phyloP scores from a whole-genome alignment of 2,888 invertebrate species.

The Caenorhabditis sinica region DNA sequence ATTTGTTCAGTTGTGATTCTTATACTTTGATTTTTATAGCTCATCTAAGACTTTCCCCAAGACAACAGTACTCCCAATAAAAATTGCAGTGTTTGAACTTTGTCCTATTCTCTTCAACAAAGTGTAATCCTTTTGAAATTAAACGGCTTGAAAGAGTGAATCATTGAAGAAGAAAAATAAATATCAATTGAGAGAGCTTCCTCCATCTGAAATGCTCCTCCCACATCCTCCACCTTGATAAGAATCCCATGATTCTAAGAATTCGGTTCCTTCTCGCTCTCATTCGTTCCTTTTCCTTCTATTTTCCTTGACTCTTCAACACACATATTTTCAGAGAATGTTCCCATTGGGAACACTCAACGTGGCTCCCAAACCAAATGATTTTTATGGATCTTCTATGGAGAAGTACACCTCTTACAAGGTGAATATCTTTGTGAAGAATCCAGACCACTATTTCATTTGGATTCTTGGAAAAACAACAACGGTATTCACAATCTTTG shows the following conservation, averaged over 20 bases:
- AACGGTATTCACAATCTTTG: constrained; percentile 6
- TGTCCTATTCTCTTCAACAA: no score
- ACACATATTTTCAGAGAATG: neutral
- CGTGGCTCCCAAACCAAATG: neutral
- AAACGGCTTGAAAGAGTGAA: neutral
- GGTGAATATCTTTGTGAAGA: constrained; percentile 1
- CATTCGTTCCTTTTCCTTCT: no score
- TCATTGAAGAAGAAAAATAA: neutral
- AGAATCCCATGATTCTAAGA: neutral
- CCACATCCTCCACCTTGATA: neutral
- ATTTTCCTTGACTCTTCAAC: no score
- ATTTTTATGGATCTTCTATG: neutral
- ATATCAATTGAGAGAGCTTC: neutral
- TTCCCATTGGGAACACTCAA: constrained; percentile 20
- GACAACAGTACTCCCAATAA: no score
- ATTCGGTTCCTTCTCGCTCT: no score
- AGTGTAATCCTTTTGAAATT: no score
- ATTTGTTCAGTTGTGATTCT: neutral
- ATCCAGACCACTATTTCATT: constrained; percentile 3
- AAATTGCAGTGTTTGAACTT: no score
- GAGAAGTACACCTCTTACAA: constrained; percentile 5
- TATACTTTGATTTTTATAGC: no score
- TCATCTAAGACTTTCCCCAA: no score
- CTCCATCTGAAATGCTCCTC: neutral
- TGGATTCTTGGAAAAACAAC: neutral